Evolutionary conservation across 2,888 invertebrate species (phyloP).

Genomic region (Scrobipalpa atriplicella): DNA sequence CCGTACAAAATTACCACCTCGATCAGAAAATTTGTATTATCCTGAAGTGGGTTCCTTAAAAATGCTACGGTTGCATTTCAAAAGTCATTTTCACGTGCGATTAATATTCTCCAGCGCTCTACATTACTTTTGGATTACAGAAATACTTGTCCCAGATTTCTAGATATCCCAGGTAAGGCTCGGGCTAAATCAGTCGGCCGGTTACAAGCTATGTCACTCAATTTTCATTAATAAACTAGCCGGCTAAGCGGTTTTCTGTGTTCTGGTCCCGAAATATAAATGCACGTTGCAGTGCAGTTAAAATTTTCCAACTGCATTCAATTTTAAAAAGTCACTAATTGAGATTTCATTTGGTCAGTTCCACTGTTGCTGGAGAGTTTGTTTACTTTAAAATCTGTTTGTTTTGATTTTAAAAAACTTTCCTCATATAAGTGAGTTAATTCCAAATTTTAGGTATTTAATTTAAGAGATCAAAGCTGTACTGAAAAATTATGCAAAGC

Average conservation of each 20-base stretch:
- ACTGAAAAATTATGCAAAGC: too few relatives aligned
- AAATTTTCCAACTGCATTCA: conserved; percentile 6
- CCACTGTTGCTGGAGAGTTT: neutral
- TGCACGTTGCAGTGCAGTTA: conserved; percentile 36
- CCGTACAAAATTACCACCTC: too few relatives aligned
- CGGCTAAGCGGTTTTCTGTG: conserved; percentile 80
- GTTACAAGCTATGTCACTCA: conserved; percentile 75
- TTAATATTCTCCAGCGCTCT: conserved; percentile 9
- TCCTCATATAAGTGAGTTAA: too few relatives aligned
- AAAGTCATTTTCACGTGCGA: neutral
- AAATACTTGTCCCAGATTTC: conserved; percentile 76
- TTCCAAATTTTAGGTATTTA: too few relatives aligned
- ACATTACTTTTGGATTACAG: conserved; percentile 32
- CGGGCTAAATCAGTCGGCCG: conserved; percentile 64
- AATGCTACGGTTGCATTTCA: too few relatives aligned
- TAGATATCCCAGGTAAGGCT: conserved; percentile 47
- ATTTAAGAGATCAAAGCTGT: too few relatives aligned
- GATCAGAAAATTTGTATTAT: too few relatives aligned
- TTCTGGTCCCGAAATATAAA: conserved; percentile 65
- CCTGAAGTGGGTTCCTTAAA: neutral
- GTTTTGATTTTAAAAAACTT: neutral
- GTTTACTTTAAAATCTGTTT: neutral
- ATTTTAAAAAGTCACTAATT: conserved; percentile 13
- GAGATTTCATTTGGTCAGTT: conserved; percentile 6
- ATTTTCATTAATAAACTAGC: conserved; percentile 79